phyloP scores from a whole-genome alignment of 2,888 invertebrate species.

The Cinara cedri region DNA sequence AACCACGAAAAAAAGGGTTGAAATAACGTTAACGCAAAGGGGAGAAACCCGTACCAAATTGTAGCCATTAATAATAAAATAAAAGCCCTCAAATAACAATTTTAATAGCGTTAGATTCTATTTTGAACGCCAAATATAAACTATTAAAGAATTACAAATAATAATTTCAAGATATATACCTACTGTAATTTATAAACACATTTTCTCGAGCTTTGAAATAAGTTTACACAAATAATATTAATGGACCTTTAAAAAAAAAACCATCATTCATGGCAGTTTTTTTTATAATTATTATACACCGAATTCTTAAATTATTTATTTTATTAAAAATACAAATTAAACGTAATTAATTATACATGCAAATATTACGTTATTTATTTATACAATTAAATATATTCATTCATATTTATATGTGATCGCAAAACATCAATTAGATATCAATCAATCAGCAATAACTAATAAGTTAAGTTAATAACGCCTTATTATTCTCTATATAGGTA shows the following conservation, averaged over 20 bases:
- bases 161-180: conserved; percentile 45
- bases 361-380: too few relatives aligned
- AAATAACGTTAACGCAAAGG: conserved; percentile 37
- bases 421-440: too few relatives aligned
- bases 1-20: conserved; percentile 49
- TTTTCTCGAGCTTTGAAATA: conserved; percentile 33
- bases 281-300: conserved; percentile 15
- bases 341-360: too few relatives aligned
- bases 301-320: not conserved
- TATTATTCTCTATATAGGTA: too few relatives aligned
- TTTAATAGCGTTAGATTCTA: conserved; percentile 45
- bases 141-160: conserved; percentile 40
- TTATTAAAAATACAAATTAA: too few relatives aligned
- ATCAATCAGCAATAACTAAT: too few relatives aligned
- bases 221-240: conserved; percentile 11
- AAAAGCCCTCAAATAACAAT: conserved; percentile 48
- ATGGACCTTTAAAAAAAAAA: not conserved
- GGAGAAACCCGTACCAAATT: conserved; percentile 45
- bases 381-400: too few relatives aligned
- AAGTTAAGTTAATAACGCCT: too few relatives aligned
- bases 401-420: too few relatives aligned
- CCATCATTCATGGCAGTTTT: conserved; percentile 22
- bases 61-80: conserved; percentile 52
- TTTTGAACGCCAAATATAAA: conserved; percentile 45
- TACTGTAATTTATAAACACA: conserved; percentile 46